These are phyloP conservation scores for Apodemia hepburni DNA, from an alignment of 2,888 invertebrate species.

Conservation along the genomic window DNA sequence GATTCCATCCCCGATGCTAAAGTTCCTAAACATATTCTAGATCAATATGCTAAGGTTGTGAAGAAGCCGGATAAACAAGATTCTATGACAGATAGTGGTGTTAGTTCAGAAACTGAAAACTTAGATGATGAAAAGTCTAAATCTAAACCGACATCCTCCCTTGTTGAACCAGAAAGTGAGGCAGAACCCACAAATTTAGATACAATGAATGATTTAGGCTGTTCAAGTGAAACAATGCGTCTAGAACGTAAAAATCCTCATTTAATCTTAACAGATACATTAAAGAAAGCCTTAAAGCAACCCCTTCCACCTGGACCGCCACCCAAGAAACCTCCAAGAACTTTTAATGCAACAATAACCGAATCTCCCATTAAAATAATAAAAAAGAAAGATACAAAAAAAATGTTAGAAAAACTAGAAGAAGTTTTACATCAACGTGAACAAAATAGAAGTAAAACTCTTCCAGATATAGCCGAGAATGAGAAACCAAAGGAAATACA, in stretches of 20 bases:
- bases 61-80: constrained; percentile 55
- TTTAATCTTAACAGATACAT: constrained; percentile 76
- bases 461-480: constrained; percentile 46
- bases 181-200: constrained; percentile 29
- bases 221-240: constrained; percentile 65
- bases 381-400: constrained; percentile 75
- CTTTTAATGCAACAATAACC: constrained; percentile 61
- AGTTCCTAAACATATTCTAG: constrained; percentile 67
- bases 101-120: constrained; percentile 73
- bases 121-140: constrained; percentile 57
- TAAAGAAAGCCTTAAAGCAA: constrained; percentile 83
- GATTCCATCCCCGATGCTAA: constrained; percentile 60
- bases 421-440: constrained; percentile 75
- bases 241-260: constrained; percentile 69
- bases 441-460: constrained; percentile 34
- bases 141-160: constrained; percentile 38
- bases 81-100: constrained; percentile 71
- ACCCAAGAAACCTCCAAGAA: constrained; percentile 87
- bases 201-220: constrained; percentile 53
- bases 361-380: constrained; percentile 44
- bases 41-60: constrained; percentile 68
- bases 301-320: constrained; percentile 86
- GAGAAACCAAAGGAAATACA: constrained; percentile 68
- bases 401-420: constrained; percentile 84
- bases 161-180: constrained; percentile 38